Evolutionary conservation across 30 jellyfish, hydroid and myxozoan species (phyloP).

Genomic region (Haliclystus octoradiatus): DNA sequence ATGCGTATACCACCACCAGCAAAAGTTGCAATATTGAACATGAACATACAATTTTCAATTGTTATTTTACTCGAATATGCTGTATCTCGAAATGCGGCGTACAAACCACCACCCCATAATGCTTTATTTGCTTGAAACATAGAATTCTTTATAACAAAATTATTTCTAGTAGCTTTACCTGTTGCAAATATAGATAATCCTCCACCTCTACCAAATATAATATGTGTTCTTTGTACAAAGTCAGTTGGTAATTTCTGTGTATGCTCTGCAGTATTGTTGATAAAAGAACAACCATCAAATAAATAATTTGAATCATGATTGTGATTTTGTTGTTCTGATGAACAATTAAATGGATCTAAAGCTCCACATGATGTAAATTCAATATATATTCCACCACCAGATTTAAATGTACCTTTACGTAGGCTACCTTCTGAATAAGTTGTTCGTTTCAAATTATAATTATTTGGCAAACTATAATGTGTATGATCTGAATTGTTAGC

Average conservation of each 20-base stretch:
- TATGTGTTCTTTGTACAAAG: constrained; percentile 5
- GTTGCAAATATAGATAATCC: constrained; percentile 27
- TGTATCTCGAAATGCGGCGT: constrained; percentile 16
- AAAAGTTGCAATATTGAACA: constrained; percentile 26
- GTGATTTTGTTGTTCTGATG: constrained; percentile 40
- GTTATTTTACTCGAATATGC: constrained; percentile 10
- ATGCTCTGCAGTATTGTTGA: not conserved
- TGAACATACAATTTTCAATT: constrained; percentile 2
- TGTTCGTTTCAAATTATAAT: not conserved
- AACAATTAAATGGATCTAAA: constrained; percentile 31
- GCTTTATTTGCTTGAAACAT: constrained; percentile 35
- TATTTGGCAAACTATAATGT: not conserved
- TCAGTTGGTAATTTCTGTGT: not conserved
- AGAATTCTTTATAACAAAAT: constrained; percentile 9
- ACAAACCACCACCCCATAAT: constrained; percentile 70
- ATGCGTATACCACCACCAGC: constrained; percentile 70
- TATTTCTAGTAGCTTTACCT: constrained; percentile 33
- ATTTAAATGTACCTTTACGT: not conserved
- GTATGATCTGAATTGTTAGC: not conserved
- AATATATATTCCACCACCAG: constrained; percentile 44
- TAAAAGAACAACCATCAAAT: constrained; percentile 9
- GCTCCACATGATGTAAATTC: constrained; percentile 65
- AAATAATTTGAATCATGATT: constrained; percentile 11
- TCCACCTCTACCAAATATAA: constrained; percentile 38
- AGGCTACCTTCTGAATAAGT: not conserved